Evolutionary conservation across 2,888 invertebrate species (phyloP).

Genomic region (Apamea anceps): DNA sequence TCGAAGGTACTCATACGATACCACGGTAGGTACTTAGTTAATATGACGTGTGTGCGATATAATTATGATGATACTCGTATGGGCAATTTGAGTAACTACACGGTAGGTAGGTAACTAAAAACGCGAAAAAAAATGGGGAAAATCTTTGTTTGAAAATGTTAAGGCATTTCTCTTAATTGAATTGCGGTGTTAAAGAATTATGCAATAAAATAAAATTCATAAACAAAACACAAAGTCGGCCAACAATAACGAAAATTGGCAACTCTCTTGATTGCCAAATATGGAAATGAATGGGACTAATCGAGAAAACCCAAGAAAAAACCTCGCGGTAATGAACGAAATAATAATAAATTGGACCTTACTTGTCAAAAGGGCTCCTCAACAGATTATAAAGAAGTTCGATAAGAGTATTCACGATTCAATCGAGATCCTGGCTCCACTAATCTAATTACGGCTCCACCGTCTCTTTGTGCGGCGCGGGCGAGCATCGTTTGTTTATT

Average conservation of each 20-base stretch:
- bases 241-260: constrained; percentile 43
- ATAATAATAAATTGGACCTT: constrained; percentile 68
- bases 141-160: background rate
- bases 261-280: constrained; percentile 56
- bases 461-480: constrained; percentile 76
- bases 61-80: background rate
- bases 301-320: constrained; percentile 55
- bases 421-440: constrained; percentile 77
- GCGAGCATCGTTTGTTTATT: constrained; percentile 78
- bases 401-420: constrained; percentile 73
- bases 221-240: constrained; percentile 34
- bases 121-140: background rate
- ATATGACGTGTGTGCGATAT: background rate
- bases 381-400: constrained; percentile 76
- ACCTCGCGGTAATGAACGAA: constrained; percentile 58
- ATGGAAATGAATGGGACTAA: constrained; percentile 60
- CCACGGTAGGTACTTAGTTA: background rate
- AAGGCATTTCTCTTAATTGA: constrained; percentile 12
- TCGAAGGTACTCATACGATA: background rate
- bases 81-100: background rate
- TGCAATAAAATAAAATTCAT: constrained; percentile 28
- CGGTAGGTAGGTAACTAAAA: no score
- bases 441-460: constrained; percentile 85
- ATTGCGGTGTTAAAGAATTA: constrained; percentile 10
- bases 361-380: constrained; percentile 72